Base-by-base conservation (phyloP, 2,888 invertebrate genomes). In the Stegophylla sp. region DNA sequence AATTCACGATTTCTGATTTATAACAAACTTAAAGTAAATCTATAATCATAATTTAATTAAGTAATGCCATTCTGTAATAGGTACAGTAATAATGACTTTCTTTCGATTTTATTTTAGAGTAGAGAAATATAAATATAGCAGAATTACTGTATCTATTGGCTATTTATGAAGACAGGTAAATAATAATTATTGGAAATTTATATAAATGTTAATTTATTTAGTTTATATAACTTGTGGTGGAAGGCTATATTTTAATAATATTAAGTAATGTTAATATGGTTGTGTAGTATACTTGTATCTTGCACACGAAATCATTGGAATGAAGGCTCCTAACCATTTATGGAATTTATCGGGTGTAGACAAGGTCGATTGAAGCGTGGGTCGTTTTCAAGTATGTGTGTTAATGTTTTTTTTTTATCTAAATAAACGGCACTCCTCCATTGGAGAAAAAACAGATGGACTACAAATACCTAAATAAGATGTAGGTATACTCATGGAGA, bases 291-390 rank as follows among this genome's bases (percentile, higher is more conserved):
- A 75, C 28, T 63, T 51, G 51, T 34, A 75, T 64, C 66, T 59
- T 69, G 67, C 77, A 69, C 76, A 76, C 77, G 56, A 69, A n/a
- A 77, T 77, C 59, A 64, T 45, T 51, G 17, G 69, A 61, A 48
- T 61, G 79, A 79, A 79, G 79, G 79, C 79, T 79, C 34, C 34
- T 71, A 56, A 41, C 79, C 79, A 79, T 79, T 71, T 79, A 79
- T 79, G 79, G 79, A 79, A 69, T 79, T 79, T 79, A 79, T 79
- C 79, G 71, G 41, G 61, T 61, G 48, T 41, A 69, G 59, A 69
- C 79, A 79, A 79, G 79, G 79, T 79, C 79, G 61, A 59, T 28
- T 67, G 48, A 79, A 71, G 71, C 79, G 79, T 79, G 79, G 79
- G 79, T 61, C 48, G 71, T 59, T 79, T 79, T 48, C 23, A 71